Evolutionary conservation across 2,113 vertebrate genomes (phyloP).

Genomic region (Microcebus griseorufus): DNA sequence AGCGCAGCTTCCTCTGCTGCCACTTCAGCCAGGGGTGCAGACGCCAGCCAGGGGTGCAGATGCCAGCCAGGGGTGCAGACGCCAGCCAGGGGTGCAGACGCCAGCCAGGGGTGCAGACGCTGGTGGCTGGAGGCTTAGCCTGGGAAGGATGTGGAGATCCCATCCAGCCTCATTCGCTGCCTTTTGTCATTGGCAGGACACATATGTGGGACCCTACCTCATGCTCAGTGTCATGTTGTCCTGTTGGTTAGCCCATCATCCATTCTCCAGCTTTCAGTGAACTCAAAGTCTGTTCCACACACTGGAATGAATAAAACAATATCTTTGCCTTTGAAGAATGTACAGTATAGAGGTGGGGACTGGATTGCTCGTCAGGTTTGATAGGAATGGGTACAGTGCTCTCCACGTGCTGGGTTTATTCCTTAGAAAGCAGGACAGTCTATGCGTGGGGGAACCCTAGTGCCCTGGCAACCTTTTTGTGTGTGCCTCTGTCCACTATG

Average conservation of each 20-base stretch:
- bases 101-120: rapidly evolving
- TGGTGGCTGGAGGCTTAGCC: neutral
- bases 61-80: rapidly evolving
- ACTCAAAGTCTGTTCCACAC: neutral
- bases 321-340: neutral
- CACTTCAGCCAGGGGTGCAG: neutral
- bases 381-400: too few species aligned
- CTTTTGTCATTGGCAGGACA: neutral
- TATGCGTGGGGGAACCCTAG: rapidly evolving
- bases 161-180: rapidly evolving
- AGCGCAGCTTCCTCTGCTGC: neutral
- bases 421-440: neutral
- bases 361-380: rapidly evolving
- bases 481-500: neutral
- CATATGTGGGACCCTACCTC: rapidly evolving
- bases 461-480: rapidly evolving
- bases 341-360: neutral
- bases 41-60: neutral
- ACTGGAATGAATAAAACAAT: neutral
- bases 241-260: neutral
- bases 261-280: neutral
- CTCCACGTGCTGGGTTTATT: too few species aligned
- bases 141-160: neutral
- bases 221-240: rapidly evolving
- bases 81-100: rapidly evolving